A percentile compares a stretch with the other conserved stretches of the same genome.
These are phyloP conservation scores for Myanophis thanlyinensis DNA, from an alignment of 2,113 vertebrate genomes.

Conservation along the genomic window DNA sequence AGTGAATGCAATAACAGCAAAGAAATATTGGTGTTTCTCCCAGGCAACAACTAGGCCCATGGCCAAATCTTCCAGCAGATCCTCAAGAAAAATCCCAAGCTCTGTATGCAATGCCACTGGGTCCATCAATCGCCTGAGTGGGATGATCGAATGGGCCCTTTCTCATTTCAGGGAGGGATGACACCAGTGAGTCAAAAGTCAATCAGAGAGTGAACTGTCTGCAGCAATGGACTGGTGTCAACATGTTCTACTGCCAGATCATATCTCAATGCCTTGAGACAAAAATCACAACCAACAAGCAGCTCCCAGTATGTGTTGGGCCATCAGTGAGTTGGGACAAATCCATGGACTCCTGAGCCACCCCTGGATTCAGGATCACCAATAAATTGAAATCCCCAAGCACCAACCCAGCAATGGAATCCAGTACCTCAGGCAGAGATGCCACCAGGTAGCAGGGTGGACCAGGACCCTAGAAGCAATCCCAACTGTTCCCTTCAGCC, in stretches of 20 bases:
- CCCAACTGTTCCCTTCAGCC: not conserved
- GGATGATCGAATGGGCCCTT: not conserved
- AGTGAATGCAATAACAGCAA: too few relatives aligned
- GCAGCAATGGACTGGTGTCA: not conserved
- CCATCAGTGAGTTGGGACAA: not conserved
- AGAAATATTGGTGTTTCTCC: too few relatives aligned
- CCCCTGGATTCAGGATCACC: not conserved
- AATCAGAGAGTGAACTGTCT: not conserved
- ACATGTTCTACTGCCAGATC: not conserved
- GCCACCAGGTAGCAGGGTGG: not conserved
- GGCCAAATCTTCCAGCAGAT: too few relatives aligned
- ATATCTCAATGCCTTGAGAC: not conserved
- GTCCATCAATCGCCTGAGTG: not conserved
- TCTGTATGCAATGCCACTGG: too few relatives aligned
- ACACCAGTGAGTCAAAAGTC: not conserved
- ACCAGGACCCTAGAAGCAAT: not conserved
- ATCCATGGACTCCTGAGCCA: not conserved
- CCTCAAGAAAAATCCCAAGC: too few relatives aligned
- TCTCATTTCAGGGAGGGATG: not conserved
- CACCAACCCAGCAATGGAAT: not conserved
- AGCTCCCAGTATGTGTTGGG: not conserved
- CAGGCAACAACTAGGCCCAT: too few relatives aligned
- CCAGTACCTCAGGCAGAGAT: not conserved
- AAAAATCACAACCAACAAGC: not conserved
- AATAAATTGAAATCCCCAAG: not conserved